phyloP scores from a whole-genome alignment of 1,140 invertebrate genomes.

The Ridgeia piscesae region DNA sequence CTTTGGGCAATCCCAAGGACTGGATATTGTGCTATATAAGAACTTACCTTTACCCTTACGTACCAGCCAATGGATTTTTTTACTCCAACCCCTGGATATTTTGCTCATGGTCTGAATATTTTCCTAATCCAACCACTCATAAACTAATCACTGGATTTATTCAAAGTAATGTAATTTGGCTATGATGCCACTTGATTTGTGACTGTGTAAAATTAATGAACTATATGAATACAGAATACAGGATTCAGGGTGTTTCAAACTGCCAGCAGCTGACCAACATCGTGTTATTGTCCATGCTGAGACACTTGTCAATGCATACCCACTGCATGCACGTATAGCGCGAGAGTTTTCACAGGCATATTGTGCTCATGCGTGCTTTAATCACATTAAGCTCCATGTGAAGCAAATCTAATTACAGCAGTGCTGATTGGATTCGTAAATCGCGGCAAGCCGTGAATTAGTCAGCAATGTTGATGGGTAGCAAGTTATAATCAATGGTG shows the following conservation, averaged over 20 bases:
- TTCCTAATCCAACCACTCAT: too few species aligned
- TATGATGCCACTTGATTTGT: background rate
- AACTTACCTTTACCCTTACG: too few species aligned
- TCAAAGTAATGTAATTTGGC: background rate
- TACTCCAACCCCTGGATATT: too few species aligned
- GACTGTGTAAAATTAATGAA: background rate
- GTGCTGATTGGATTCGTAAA: background rate
- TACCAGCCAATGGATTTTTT: too few species aligned
- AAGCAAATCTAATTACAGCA: background rate
- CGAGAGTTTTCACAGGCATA: background rate
- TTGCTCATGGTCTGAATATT: too few species aligned
- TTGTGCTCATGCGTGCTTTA: background rate
- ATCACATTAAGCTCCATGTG: background rate
- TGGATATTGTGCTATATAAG: too few species aligned
- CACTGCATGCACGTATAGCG: background rate
- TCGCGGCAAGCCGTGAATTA: background rate
- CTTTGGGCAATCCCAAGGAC: too few species aligned
- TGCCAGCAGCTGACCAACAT: background rate
- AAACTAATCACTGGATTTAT: background rate
- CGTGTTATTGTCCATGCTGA: background rate
- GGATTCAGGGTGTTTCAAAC: background rate
- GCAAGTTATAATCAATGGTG: background rate
- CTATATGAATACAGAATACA: background rate
- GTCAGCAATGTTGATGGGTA: background rate
- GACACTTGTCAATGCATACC: background rate